Percentiles rank a stretch among this genome's conserved stretches.
Evolutionary conservation across 2,888 invertebrate species (phyloP).

Genomic region (Noctua janthina): DNA sequence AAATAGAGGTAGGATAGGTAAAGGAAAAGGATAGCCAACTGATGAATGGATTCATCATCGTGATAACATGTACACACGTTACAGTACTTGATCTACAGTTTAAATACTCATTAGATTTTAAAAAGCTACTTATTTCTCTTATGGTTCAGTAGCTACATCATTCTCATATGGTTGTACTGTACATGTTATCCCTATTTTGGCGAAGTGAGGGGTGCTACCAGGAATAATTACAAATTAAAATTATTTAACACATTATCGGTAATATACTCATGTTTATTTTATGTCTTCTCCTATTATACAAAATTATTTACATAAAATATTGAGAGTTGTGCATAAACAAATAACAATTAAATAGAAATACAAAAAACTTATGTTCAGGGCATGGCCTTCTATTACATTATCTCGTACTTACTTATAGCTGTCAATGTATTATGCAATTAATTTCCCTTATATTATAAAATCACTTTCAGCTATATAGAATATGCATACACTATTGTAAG

Average conservation of each 20-base stretch:
- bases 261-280: conserved; percentile 91
- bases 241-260: conserved; percentile 89
- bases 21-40: conserved; percentile 82
- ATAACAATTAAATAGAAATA: conserved; percentile 91
- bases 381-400: conserved; percentile 88
- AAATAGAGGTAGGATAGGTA: conserved; percentile 72
- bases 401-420: conserved; percentile 87
- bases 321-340: conserved; percentile 91
- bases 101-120: conserved; percentile 38
- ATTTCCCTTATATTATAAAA: conserved; percentile 89
- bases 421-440: conserved; percentile 89
- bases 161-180: conserved; percentile 70
- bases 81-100: conserved; percentile 58
- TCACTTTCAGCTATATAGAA: conserved; percentile 90
- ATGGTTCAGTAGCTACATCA: conserved; percentile 53
- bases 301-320: conserved; percentile 91
- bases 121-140: conserved; percentile 52
- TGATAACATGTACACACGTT: conserved; percentile 87
- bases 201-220: conserved; percentile 91
- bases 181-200: conserved; percentile 90
- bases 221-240: conserved; percentile 91
- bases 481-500: conserved; percentile 89
- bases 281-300: conserved; percentile 90
- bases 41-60: conserved; percentile 79
- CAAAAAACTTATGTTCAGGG: conserved; percentile 88